phyloP scores from a whole-genome alignment of 2,888 invertebrate species.

The Chouioia cunea region DNA sequence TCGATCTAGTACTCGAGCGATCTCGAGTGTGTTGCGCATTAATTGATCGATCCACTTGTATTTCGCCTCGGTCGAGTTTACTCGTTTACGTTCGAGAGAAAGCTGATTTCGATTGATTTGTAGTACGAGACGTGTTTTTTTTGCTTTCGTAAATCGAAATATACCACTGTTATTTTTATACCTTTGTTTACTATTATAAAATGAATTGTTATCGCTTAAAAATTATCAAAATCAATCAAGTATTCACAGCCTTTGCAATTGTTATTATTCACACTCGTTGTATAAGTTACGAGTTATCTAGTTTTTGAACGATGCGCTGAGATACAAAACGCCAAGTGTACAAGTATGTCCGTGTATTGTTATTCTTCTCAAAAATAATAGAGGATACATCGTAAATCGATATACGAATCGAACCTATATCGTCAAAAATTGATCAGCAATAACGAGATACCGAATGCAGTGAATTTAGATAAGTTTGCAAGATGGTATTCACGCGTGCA shows the following conservation, averaged over 20 bases:
- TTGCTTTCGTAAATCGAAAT: conserved; percentile 11
- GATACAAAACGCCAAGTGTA: conserved; percentile 7
- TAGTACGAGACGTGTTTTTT: conserved; percentile 2
- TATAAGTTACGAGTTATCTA: conserved; percentile 16
- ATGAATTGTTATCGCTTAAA: conserved; percentile 9
- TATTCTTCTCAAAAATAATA: conserved; percentile 27
- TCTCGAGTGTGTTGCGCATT: conserved; percentile 28
- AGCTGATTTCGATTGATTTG: conserved; percentile 19
- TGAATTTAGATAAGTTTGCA: not conserved
- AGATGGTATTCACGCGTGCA: not conserved
- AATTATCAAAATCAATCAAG: conserved; percentile 5
- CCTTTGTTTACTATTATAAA: conserved; percentile 8
- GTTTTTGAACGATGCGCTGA: conserved; percentile 2
- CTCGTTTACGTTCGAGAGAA: not conserved
- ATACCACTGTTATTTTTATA: conserved; percentile 1
- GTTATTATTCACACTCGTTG: conserved; percentile 6
- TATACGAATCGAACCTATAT: conserved; percentile 13
- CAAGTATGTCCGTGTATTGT: conserved; percentile 33
- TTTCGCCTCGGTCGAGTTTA: not conserved
- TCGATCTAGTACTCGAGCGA: conserved; percentile 17
- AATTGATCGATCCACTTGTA: conserved; percentile 11
- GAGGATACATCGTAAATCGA: conserved; percentile 25
- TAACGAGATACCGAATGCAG: conserved; percentile 10
- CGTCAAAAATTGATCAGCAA: conserved; percentile 32
- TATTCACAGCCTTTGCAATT: not conserved